phyloP scores from a whole-genome alignment of 92 coral and sea anemone genomes.

The Umimayanthus chanpuru region DNA sequence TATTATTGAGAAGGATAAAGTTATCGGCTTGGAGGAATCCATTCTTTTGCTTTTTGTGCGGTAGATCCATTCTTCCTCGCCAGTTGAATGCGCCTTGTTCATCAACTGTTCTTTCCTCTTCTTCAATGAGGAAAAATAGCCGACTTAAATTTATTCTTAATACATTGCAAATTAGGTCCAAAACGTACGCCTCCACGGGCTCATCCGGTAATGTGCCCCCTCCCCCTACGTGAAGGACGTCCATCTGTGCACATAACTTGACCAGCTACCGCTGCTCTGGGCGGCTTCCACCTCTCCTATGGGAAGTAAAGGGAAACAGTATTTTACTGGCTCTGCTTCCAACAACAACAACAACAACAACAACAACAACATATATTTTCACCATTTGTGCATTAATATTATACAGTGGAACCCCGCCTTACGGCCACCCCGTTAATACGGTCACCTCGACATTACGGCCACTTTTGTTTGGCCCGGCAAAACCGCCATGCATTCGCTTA shows the following conservation, averaged over 20 bases:
- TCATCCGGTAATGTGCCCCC: background rate
- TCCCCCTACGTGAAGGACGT: conserved; percentile 73
- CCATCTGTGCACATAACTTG: conserved; percentile 95
- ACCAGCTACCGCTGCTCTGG: conserved; percentile 86
- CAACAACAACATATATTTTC: no score
- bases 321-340: background rate
- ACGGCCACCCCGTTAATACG: no score
- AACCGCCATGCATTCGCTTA: no score
- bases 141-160: no score
- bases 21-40: background rate
- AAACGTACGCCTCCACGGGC: background rate
- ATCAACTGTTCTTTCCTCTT: background rate
- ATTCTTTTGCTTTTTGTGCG: background rate
- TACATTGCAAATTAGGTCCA: background rate
- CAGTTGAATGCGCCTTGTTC: background rate
- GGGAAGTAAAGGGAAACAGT: background rate
- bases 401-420: no score
- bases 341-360: no score
- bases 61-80: background rate
- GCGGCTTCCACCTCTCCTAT: conserved; percentile 84
- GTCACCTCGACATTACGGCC: no score
- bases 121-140: background rate
- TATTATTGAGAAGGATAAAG: no score
- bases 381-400: no score
- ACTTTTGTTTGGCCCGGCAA: no score